These are phyloP conservation scores for Sitta europaea DNA, from an alignment of 2,113 vertebrate genomes.

Conservation along the genomic window DNA sequence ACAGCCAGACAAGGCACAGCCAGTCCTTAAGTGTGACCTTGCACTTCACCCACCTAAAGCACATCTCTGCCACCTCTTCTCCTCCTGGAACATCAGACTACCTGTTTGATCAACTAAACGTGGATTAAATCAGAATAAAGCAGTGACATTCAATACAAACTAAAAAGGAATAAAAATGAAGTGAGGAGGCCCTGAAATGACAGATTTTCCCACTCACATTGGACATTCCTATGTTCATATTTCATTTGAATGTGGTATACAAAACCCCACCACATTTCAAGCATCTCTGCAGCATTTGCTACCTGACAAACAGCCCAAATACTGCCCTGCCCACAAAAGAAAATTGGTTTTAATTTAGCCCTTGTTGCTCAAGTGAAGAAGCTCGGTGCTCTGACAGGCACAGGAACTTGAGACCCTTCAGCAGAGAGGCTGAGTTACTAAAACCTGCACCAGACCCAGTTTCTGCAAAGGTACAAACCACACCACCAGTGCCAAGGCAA, in stretches of 20 bases:
- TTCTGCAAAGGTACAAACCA: not conserved
- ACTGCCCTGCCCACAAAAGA: not conserved
- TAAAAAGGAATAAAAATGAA: not conserved
- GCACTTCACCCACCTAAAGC: not conserved
- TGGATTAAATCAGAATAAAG: not conserved
- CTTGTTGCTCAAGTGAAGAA: rapidly evolving
- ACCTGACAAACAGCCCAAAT: not conserved
- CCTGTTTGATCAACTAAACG: not conserved
- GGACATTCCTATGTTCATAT: rapidly evolving
- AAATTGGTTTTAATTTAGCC: not conserved
- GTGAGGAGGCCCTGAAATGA: not conserved
- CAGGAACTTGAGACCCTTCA: not conserved
- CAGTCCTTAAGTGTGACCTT: not conserved
- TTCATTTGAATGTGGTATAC: rapidly evolving
- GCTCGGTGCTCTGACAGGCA: rapidly evolving
- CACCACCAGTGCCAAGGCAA: not conserved
- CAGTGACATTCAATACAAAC: not conserved
- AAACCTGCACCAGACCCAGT: not conserved
- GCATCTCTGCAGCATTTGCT: not conserved
- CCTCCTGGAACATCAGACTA: not conserved
- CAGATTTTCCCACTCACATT: rapidly evolving
- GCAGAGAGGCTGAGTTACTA: not conserved
- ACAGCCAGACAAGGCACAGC: not conserved
- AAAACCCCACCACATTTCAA: not conserved
- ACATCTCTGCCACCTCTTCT: not conserved